Evolutionary conservation across 1,140 invertebrate genomes (phyloP).

Genomic region (Micrasema longulum): DNA sequence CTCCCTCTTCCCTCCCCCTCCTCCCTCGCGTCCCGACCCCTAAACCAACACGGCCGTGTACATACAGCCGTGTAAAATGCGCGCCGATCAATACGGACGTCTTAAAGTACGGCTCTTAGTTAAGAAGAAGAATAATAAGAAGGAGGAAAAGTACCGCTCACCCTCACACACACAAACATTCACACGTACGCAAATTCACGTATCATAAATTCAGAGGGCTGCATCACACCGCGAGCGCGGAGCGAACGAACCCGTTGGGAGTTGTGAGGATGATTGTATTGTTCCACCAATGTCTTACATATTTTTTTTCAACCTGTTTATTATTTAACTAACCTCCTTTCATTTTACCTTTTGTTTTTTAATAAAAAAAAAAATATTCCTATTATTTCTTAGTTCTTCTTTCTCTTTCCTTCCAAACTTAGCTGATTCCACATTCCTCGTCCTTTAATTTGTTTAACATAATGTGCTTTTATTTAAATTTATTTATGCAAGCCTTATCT

Average conservation of each 20-base stretch:
- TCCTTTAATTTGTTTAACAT: too few species aligned
- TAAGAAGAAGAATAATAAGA: conserved; percentile 56
- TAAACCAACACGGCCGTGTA: conserved; percentile 53
- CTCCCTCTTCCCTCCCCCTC: conserved; percentile 8
- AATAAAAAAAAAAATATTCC: too few species aligned
- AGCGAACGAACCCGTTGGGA: background rate
- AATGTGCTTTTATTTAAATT: too few species aligned
- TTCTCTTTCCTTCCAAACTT: too few species aligned
- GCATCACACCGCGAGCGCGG: conserved; percentile 20
- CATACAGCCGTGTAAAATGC: conserved; percentile 53
- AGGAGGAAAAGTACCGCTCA: conserved; percentile 54
- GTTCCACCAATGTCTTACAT: too few species aligned
- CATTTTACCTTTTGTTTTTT: too few species aligned
- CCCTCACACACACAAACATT: conserved; percentile 52
- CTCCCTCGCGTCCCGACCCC: background rate
- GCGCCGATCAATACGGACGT: conserved; percentile 56
- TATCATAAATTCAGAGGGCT: conserved; percentile 53
- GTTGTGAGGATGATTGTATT: too few species aligned
- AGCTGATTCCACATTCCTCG: too few species aligned
- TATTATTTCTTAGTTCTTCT: too few species aligned
- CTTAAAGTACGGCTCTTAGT: conserved; percentile 56
- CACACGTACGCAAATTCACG: conserved; percentile 56
- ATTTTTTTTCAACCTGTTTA: too few species aligned
- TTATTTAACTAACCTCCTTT: too few species aligned
- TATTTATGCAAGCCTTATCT: too few species aligned